phyloP scores from a whole-genome alignment of 2,888 invertebrate genomes.

The Stenodera caucasica region DNA sequence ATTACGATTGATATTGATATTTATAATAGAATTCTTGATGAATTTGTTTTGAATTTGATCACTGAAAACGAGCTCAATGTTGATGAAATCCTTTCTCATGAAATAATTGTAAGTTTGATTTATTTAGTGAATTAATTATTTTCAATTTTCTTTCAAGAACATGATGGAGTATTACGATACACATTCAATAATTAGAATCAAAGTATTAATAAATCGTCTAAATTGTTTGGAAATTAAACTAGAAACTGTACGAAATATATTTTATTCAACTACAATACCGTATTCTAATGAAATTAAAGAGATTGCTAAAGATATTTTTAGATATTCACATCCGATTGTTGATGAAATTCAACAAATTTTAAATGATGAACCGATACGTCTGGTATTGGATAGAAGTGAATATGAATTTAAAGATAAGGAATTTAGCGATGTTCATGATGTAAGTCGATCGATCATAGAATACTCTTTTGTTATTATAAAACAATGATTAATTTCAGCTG shows the following conservation, averaged over 20 bases:
- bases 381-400: constrained; percentile 56
- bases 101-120: constrained; percentile 50
- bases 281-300: constrained; percentile 44
- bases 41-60: constrained; percentile 54
- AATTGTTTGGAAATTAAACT: constrained; percentile 40
- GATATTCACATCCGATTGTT: constrained; percentile 49
- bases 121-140: not conserved
- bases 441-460: constrained; percentile 34
- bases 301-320: constrained; percentile 38
- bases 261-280: constrained; percentile 43
- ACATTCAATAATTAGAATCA: constrained; percentile 40
- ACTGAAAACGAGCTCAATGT: constrained; percentile 52
- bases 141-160: constrained; percentile 33
- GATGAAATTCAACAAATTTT: constrained; percentile 49
- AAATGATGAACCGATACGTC: constrained; percentile 52
- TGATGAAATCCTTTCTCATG: constrained; percentile 53
- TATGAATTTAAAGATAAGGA: constrained; percentile 47
- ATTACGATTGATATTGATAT: constrained; percentile 36
- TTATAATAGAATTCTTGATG: constrained; percentile 48
- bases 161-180: constrained; percentile 38
- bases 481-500: constrained; percentile 35
- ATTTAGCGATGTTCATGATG: constrained; percentile 41
- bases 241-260: constrained; percentile 38
- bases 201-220: constrained; percentile 42
- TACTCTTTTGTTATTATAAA: constrained; percentile 1